Base-by-base conservation (phyloP, 2,113 vertebrate genomes). In the Brachyhypopomus occidentalis region DNA sequence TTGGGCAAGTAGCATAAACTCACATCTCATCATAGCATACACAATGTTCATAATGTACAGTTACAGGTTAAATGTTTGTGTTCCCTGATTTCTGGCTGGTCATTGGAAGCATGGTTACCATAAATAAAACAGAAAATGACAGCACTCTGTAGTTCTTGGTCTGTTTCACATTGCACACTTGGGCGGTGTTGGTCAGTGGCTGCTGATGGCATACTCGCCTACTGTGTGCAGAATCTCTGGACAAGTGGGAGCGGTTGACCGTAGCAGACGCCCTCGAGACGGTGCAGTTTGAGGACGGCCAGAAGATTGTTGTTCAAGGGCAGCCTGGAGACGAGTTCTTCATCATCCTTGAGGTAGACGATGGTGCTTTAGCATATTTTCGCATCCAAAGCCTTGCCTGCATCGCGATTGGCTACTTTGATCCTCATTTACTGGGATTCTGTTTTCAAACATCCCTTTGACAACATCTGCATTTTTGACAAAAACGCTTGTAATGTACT, bases 301-400 rank as follows among this genome's bases (percentile, higher is more conserved):
- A 99, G 88, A 99, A 99, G 93, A 99, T 99, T 77, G 98, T 99
- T 82, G 97, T 99, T 77, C 97, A 99, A 88, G 98, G 98, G 88
- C 97, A 99, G 72, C 97, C 98, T 0, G 98, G 98, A 69, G 98
- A 99, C 72, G 97, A 99, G 62, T 99, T 99, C 91, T 99, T 99
- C 92, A 99, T 99, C 90, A 99, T 99, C 79, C 89, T 99, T 62
- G 98, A 99, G 96, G 98, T 99, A 38, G 30, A 17, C 7, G 6
- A 4, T 7, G 17, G 22, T 23, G 48, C 6, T 60, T 3, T 0
- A 0, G 0, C 1, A 3, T 58, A 14, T 67, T 14, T 34, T 19
- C 2, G 27, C 3, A 30, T 30, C 14, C 63, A 67, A 20, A 16
- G 3, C 5, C 34, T 36, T 20, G 19, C 64, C 16, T 20, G 12